Evolutionary conservation across 2,113 vertebrate genomes (phyloP).

Genomic region (Tiliqua scincoides): DNA sequence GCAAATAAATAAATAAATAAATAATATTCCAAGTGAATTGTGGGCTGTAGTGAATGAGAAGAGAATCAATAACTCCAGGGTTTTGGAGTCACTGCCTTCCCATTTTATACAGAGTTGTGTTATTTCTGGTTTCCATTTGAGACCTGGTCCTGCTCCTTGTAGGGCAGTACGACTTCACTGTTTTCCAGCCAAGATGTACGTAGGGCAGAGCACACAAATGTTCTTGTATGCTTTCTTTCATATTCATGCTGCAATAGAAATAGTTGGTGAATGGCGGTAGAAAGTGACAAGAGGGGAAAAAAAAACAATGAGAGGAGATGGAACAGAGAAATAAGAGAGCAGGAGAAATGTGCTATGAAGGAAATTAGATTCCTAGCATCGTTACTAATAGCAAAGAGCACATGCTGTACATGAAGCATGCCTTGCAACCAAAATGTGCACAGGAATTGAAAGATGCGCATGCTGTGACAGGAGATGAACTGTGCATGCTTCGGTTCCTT

Average conservation of each 20-base stretch:
- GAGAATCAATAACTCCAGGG: neutral
- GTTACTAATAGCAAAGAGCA: neutral
- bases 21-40: neutral
- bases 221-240: neutral
- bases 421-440: neutral
- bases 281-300: neutral
- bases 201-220: neutral
- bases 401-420: neutral
- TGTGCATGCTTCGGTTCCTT: neutral
- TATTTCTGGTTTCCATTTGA: neutral
- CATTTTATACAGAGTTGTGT: neutral
- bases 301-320: neutral
- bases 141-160: neutral
- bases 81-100: neutral
- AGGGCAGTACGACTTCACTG: neutral
- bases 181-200: neutral
- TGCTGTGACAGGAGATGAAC: neutral
- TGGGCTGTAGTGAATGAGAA: neutral
- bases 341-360: too few species aligned
- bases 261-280: neutral
- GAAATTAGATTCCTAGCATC: neutral
- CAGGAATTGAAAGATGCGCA: neutral
- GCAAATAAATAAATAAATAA: neutral
- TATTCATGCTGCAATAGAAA: neutral
- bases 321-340: neutral